These are phyloP conservation scores for Gallinago stenura DNA, from an alignment of 2,797 vertebrate genomes.

Conservation along the genomic window DNA sequence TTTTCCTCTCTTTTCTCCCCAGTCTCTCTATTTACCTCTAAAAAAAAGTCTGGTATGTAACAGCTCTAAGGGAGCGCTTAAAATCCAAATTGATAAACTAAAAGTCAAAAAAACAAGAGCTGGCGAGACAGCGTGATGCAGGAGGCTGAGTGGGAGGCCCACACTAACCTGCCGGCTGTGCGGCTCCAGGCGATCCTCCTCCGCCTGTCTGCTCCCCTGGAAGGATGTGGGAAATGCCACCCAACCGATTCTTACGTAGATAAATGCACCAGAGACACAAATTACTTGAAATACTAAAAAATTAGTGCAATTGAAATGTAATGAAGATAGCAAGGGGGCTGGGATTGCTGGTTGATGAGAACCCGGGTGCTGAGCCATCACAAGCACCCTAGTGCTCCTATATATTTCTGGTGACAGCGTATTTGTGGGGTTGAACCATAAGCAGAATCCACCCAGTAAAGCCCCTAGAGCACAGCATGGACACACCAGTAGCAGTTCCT, in stretches of 20 bases:
- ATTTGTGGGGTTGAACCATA: neutral
- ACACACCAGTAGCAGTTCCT: neutral
- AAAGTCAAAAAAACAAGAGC: neutral
- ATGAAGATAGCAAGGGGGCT: fast-evolving
- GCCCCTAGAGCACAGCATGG: neutral
- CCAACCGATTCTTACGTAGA: fast-evolving
- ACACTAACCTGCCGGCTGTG: neutral
- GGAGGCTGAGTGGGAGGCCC: constrained; percentile 2
- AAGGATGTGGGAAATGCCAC: neutral
- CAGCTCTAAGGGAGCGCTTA: neutral
- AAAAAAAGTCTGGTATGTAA: neutral
- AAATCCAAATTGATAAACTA: neutral
- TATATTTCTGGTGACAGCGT: fast-evolving
- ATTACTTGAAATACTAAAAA: fast-evolving
- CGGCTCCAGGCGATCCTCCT: neutral
- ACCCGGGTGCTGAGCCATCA: fast-evolving
- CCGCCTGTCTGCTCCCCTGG: neutral
- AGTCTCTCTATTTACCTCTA: neutral
- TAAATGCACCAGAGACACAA: neutral
- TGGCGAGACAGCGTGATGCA: neutral
- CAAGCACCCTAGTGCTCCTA: fast-evolving
- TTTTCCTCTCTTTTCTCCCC: neutral
- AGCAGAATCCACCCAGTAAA: fast-evolving
- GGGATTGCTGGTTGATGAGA: neutral
- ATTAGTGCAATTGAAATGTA: fast-evolving